Conservation (phyloP, 2,113 vertebrate species). For the Lepidothrix coronata region DNA sequence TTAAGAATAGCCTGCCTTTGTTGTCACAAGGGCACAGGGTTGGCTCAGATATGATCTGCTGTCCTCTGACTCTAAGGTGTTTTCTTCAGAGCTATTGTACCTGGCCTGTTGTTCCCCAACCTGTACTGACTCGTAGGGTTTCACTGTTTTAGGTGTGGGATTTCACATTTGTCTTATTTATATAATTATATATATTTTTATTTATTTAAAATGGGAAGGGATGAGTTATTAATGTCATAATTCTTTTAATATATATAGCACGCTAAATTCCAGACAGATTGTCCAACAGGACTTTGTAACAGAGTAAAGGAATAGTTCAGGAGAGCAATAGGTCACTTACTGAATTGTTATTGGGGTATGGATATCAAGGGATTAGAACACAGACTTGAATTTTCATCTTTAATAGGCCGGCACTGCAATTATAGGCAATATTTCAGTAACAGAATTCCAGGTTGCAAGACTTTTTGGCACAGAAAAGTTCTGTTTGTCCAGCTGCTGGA, state of each 20-base stretch:
- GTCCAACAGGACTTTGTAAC: not conserved
- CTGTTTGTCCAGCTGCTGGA: not conserved
- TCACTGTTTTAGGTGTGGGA: fast-evolving
- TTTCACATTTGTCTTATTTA: not conserved
- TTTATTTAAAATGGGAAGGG: not conserved
- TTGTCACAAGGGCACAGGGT: not conserved
- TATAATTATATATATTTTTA: not conserved
- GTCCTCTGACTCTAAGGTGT: too few species aligned
- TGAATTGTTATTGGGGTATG: not conserved
- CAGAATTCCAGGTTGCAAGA: not conserved
- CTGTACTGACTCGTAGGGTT: fast-evolving
- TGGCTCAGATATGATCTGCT: not conserved
- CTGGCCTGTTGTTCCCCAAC: not conserved
- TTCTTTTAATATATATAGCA: fast-evolving
- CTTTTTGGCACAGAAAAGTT: not conserved
- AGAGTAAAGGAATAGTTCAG: not conserved
- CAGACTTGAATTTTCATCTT: not conserved
- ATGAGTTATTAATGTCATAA: too few species aligned
- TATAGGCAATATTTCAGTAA: not conserved
- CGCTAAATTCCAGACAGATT: not conserved
- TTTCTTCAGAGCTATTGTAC: not conserved
- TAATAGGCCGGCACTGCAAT: not conserved
- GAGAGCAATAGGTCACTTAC: not conserved
- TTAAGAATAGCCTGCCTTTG: not conserved
- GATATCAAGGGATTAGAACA: not conserved